A percentile compares a stretch with the other conserved stretches of the same genome.
phyloP scores from a whole-genome alignment of 1,140 invertebrate genomes.

The Drosophila auraria region DNA sequence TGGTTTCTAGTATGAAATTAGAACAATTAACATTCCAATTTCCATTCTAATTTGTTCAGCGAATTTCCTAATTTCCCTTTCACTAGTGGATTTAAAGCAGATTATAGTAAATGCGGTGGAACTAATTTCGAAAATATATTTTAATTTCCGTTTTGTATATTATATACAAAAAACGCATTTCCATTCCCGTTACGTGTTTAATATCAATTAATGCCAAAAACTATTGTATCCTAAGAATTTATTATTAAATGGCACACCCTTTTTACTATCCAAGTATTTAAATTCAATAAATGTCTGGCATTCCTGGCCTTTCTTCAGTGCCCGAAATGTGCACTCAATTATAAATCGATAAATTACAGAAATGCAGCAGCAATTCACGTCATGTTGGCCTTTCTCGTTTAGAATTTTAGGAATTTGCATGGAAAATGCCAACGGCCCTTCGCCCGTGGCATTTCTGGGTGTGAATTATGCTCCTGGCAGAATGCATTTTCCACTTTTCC shows the following conservation, averaged over 20 bases:
- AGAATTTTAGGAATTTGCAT: conserved; percentile 29
- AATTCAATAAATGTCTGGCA: conserved; percentile 1
- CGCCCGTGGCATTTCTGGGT: conserved; percentile 19
- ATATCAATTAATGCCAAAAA: background rate
- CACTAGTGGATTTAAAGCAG: too few relatives aligned
- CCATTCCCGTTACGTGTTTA: background rate
- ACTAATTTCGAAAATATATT: background rate
- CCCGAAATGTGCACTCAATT: conserved; percentile 29
- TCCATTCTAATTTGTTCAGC: too few relatives aligned
- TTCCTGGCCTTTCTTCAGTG: background rate
- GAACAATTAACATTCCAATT: too few relatives aligned
- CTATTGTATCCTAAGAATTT: background rate
- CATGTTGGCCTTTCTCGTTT: conserved; percentile 11
- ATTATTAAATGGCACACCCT: background rate
- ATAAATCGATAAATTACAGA: conserved; percentile 42
- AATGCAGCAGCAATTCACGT: conserved; percentile 25
- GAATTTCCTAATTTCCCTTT: too few relatives aligned
- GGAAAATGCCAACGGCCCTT: background rate
- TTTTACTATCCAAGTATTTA: background rate
- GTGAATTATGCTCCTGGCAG: conserved; percentile 39
- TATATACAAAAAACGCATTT: background rate
- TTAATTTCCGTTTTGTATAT: background rate
- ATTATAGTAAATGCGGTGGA: background rate
- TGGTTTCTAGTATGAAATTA: too few relatives aligned
- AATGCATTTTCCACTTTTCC: conserved; percentile 27